Percentiles rank a stretch among this genome's conserved stretches.
Evolutionary conservation across 1,140 invertebrate genomes (phyloP).

Genomic region (Anastrepha ludens): DNA sequence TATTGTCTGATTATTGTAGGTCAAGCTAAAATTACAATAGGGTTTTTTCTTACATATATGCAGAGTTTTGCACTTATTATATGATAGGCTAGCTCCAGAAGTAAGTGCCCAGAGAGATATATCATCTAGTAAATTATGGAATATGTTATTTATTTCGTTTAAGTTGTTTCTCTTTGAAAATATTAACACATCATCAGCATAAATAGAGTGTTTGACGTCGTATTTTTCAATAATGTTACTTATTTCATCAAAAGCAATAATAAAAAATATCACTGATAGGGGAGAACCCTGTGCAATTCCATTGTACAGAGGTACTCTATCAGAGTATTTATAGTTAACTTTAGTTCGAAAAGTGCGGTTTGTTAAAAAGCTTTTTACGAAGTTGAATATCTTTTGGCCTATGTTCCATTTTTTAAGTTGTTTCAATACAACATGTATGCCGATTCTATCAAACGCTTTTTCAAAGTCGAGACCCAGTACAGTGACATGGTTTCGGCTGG

Average conservation of each 20-base stretch:
- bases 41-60: conserved; percentile 54
- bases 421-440: conserved; percentile 36
- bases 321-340: conserved; percentile 31
- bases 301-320: conserved; percentile 24
- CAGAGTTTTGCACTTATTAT: conserved; percentile 43
- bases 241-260: conserved; percentile 39
- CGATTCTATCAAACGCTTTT: conserved; percentile 54
- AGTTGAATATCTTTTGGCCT: conserved; percentile 52
- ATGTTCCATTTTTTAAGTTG: conserved; percentile 49
- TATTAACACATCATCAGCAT: not conserved
- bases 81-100: conserved; percentile 35
- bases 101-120: not conserved
- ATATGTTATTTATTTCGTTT: not conserved
- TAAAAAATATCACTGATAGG: conserved; percentile 44
- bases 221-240: not conserved
- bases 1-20: conserved; percentile 27
- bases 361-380: conserved; percentile 52
- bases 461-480: conserved; percentile 30
- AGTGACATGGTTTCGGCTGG: conserved; percentile 50
- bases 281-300: conserved; percentile 51
- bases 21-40: not conserved
- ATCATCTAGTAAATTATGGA: not conserved
- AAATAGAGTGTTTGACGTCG: conserved; percentile 19
- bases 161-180: not conserved
- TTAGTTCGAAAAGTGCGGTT: conserved; percentile 25